phyloP scores from a whole-genome alignment of 2,797 vertebrate genomes.

The Melanogrammus aeglefinus region DNA sequence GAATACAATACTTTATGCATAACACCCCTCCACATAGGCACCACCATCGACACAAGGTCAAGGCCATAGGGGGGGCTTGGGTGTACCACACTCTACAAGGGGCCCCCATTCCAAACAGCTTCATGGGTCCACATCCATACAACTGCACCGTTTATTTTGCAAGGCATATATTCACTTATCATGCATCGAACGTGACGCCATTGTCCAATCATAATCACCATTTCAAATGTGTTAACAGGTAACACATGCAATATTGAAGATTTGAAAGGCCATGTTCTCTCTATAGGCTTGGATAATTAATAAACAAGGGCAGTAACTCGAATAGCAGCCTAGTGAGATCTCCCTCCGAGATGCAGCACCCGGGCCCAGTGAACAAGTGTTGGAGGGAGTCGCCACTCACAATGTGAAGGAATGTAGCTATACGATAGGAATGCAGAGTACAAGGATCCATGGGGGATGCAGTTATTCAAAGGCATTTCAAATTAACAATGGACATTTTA shows the following conservation, averaged over 20 bases:
- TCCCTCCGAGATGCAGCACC: constrained; percentile 29
- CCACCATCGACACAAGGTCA: constrained; percentile 20
- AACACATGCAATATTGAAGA: not conserved
- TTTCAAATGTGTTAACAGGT: not conserved
- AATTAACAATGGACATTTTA: constrained; percentile 68
- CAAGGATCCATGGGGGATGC: constrained; percentile 63
- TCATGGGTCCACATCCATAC: constrained; percentile 16
- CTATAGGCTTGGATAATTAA: not conserved
- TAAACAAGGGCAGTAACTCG: constrained; percentile 1
- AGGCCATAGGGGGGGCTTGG: constrained; percentile 11
- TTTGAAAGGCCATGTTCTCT: not conserved
- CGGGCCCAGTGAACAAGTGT: constrained; percentile 37
- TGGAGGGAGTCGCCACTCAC: constrained; percentile 49
- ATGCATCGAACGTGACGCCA: not conserved
- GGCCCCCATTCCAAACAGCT: constrained; percentile 5
- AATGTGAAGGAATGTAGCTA: constrained; percentile 62
- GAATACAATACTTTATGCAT: constrained; percentile 8
- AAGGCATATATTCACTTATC: not conserved
- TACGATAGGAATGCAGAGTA: constrained; percentile 52
- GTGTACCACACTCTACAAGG: constrained; percentile 1
- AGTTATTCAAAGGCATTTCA: constrained; percentile 59
- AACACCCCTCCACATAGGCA: not conserved
- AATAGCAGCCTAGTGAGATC: constrained; percentile 16
- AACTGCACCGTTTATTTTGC: not conserved
- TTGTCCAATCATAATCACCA: not conserved